A percentile compares a stretch with the other conserved stretches of the same genome.
Evolutionary conservation across 2,113 vertebrate genomes (phyloP).

Genomic region (Apodemus speciosus): DNA sequence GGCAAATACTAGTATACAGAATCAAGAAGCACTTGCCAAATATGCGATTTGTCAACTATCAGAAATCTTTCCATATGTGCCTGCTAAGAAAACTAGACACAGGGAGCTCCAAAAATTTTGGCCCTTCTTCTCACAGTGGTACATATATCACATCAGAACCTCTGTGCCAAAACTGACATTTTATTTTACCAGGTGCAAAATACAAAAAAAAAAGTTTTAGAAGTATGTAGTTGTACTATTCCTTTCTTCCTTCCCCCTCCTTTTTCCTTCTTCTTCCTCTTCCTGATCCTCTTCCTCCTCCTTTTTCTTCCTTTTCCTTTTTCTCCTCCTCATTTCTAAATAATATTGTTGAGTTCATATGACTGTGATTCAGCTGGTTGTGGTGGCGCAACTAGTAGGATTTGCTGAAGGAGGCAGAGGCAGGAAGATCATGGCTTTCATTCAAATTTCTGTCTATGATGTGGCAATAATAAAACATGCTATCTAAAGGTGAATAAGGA

Average conservation of each 20-base stretch:
- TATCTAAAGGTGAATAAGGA: background rate
- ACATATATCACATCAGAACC: background rate
- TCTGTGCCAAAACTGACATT: background rate
- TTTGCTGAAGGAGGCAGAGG: too few relatives aligned
- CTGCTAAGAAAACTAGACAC: background rate
- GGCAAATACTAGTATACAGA: background rate
- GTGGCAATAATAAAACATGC: background rate
- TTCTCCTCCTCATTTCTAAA: background rate
- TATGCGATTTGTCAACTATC: background rate
- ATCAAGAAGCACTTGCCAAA: background rate
- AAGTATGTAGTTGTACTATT: background rate
- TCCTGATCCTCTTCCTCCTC: background rate
- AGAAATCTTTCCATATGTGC: background rate
- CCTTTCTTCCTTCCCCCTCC: background rate
- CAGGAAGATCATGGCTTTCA: background rate
- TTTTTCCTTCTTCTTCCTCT: background rate
- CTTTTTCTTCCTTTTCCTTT: background rate
- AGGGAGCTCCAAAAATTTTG: background rate
- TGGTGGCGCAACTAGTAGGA: too few relatives aligned
- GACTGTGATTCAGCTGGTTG: background rate
- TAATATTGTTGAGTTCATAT: slow-evolving; percentile 24
- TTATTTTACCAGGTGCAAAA: background rate
- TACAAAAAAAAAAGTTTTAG: background rate
- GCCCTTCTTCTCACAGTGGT: background rate
- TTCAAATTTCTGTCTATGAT: background rate